Base-by-base conservation (phyloP, 2,113 vertebrate genomes). In the Halcyon senegalensis region DNA sequence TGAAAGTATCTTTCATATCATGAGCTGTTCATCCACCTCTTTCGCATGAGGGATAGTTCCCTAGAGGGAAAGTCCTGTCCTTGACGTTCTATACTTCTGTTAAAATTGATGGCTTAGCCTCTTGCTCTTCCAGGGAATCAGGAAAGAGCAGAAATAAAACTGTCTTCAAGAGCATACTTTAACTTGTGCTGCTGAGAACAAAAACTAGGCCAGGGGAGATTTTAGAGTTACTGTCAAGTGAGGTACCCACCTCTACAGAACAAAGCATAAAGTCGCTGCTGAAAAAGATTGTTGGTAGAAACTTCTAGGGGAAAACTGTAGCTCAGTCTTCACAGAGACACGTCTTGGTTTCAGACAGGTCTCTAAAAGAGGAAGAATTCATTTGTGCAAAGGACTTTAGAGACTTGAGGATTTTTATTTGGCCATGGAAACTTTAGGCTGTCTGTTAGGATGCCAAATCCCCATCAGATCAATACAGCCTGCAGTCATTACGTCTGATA, bases 391-490 rank as follows among this genome's bases (percentile, higher is more conserved):
- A 84, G 86, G 86, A 87, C 74, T 91, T 79, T 16, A 89, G 68
- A 35, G 59, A 55, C 60, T 67, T 33, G 0, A 48, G 33, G 73
- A 55, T 89, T 91, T 95, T 92, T 81, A 87, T 81, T 66, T 23
- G 12, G 46, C 58, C 5, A 1, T 46, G 39, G 35, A 84, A 90
- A 53, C 23, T 79, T 76, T 13, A 92, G 53, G n/a, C 80, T 85
- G 70, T 66, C 44, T 68, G 76, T 68, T 77, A 68, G 77, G 53
- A 87, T n/a, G 58, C 84, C 83, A 96, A 73, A 95, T 73, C 82
- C 84, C 63, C 78, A 80, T 15, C 63, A 84, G 90, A 91, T 93
- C 96, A 80, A 93, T 95, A 96, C 90, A 87, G 50, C 19, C 84
- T 79, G 28, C 78, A 96, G 70, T 79, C 87, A 80, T 79, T 72